Evolutionary conservation across 2,797 vertebrate genomes (phyloP).

Genomic region (Halcyon smyrnensis): DNA sequence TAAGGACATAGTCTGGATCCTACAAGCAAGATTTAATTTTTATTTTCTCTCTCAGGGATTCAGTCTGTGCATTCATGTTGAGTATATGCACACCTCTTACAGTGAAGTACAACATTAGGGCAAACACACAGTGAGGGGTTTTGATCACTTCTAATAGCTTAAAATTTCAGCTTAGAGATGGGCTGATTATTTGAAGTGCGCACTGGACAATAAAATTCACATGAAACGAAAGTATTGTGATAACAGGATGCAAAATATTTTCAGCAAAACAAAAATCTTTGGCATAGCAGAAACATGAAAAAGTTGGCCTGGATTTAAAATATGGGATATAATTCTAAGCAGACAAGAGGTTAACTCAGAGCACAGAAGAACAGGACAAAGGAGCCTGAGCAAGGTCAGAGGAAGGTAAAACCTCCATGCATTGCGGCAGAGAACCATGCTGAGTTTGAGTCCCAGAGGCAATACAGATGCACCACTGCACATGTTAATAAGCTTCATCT

Average conservation of each 20-base stretch:
- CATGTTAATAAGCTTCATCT: constrained; percentile 72
- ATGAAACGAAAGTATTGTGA: background rate
- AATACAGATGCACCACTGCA: constrained; percentile 73
- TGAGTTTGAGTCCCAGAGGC: constrained; percentile 64
- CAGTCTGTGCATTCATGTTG: background rate
- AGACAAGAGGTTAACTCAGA: constrained; percentile 56
- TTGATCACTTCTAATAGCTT: background rate
- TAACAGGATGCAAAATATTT: background rate
- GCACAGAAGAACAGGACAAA: constrained; percentile 56
- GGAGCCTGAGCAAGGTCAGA: constrained; percentile 63
- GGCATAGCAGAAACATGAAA: background rate
- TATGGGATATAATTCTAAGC: background rate
- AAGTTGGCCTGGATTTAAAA: constrained; percentile 1
- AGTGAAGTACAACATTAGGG: background rate
- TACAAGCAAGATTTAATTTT: background rate
- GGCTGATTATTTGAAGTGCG: background rate
- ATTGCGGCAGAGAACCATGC: constrained; percentile 13
- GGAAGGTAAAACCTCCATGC: constrained; percentile 67
- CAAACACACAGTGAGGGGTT: background rate
- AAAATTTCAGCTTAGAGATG: background rate
- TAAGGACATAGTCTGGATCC: background rate
- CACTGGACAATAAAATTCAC: background rate
- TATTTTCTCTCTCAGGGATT: background rate
- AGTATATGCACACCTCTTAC: background rate
- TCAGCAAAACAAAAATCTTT: background rate